phyloP scores from a whole-genome alignment of 2,888 invertebrate species.

The Oscheius sp. region DNA sequence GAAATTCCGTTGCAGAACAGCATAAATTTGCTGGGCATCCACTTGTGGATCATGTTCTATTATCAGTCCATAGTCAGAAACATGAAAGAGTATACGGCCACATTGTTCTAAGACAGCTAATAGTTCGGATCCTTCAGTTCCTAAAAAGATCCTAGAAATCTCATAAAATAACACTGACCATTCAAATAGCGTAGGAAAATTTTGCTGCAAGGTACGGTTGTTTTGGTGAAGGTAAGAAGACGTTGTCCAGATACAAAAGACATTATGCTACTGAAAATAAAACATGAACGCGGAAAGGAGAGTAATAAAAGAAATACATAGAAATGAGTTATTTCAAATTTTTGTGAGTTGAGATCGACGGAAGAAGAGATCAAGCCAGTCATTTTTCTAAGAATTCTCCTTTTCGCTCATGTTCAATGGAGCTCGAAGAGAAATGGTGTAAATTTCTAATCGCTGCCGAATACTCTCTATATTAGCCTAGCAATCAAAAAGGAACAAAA shows the following conservation, averaged over 20 bases:
- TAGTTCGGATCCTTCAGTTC: conserved; percentile 22
- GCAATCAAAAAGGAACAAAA: too few species aligned
- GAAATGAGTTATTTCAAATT: too few species aligned
- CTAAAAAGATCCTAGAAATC: background rate
- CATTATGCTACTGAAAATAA: background rate
- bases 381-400: too few species aligned
- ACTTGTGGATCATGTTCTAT: conserved; percentile 12
- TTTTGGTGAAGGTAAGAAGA: background rate
- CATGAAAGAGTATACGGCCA: conserved; percentile 7
- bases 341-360: too few species aligned
- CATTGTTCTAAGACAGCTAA: conserved; percentile 16
- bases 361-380: too few species aligned
- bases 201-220: conserved; percentile 1
- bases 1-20: conserved; percentile 17
- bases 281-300: too few species aligned
- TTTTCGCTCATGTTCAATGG: too few species aligned
- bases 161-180: background rate
- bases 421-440: too few species aligned
- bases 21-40: background rate
- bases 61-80: background rate
- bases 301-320: too few species aligned
- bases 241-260: conserved; percentile 13
- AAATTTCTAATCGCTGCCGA: too few species aligned
- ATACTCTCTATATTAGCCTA: too few species aligned
- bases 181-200: conserved; percentile 12